A percentile compares a stretch with the other conserved stretches of the same genome.
phyloP scores from a whole-genome alignment of 2,797 vertebrate genomes.

The Scolopax bukidnonensis region DNA sequence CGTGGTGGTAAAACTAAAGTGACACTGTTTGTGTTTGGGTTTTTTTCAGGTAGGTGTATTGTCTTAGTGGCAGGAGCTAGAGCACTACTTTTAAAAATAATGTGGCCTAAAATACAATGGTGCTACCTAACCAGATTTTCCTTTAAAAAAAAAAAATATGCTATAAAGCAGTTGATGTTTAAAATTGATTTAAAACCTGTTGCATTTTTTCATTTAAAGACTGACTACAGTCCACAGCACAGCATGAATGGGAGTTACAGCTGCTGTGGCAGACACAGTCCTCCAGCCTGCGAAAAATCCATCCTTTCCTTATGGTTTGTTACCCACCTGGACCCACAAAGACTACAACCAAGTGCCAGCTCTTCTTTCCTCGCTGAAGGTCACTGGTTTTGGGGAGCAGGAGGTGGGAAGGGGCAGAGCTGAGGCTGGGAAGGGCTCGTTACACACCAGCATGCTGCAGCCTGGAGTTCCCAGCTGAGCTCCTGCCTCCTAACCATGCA shows the following conservation, averaged over 20 bases:
- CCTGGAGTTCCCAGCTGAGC: background rate
- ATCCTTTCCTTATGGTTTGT: background rate
- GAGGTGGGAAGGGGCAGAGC: background rate
- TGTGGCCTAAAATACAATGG: background rate
- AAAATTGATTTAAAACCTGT: background rate
- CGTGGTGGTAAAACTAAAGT: background rate
- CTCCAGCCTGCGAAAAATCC: background rate
- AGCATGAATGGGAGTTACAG: rapidly evolving
- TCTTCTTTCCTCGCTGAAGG: background rate
- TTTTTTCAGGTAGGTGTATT: background rate
- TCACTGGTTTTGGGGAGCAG: rapidly evolving
- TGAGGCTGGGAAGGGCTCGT: background rate
- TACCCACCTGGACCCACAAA: background rate
- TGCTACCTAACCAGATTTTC: background rate
- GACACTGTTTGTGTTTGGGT: background rate
- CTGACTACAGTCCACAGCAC: background rate
- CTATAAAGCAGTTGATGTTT: background rate
- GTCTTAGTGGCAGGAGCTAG: background rate
- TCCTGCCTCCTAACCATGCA: background rate
- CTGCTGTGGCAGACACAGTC: background rate
- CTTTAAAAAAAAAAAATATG: background rate
- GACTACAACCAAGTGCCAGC: rapidly evolving
- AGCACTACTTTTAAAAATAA: background rate
- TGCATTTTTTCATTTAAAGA: background rate
- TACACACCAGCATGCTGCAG: background rate